Evolutionary conservation across 2,888 invertebrate genomes (phyloP).

Genomic region (Galerucella calmariensis): DNA sequence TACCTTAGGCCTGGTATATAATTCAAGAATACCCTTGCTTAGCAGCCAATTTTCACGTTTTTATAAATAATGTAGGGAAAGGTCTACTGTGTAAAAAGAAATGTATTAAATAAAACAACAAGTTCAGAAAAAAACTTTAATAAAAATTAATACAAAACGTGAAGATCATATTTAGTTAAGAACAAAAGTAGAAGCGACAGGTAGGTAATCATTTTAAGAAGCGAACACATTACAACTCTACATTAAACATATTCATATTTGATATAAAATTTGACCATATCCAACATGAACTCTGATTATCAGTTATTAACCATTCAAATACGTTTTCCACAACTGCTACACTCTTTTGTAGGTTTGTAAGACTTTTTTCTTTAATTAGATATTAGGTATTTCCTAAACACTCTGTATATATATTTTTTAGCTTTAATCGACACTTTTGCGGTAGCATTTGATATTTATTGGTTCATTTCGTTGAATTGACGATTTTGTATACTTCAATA

Average conservation of each 20-base stretch:
- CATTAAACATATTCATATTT: conserved; percentile 22
- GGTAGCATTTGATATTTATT: neutral
- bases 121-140: conserved; percentile 25
- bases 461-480: neutral
- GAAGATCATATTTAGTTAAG: conserved; percentile 27
- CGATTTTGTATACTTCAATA: neutral
- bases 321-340: no score
- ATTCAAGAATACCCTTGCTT: no score
- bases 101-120: neutral
- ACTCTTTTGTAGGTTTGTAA: no score
- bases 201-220: conserved; percentile 16
- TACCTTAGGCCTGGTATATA: no score
- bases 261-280: conserved; percentile 5
- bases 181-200: conserved; percentile 21
- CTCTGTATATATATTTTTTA: no score
- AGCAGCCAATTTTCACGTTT: no score
- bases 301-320: neutral
- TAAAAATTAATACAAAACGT: conserved; percentile 31
- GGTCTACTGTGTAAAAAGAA: no score
- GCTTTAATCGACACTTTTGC: no score
- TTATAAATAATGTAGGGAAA: no score
- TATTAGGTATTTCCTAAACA: no score
- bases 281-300: neutral
- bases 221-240: conserved; percentile 20
- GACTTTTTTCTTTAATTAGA: neutral